Evolutionary conservation across 2,797 vertebrate species (phyloP), one percentile per base, ranked within the genome.

Genomic region (Tarsius wallacei): DNA sequence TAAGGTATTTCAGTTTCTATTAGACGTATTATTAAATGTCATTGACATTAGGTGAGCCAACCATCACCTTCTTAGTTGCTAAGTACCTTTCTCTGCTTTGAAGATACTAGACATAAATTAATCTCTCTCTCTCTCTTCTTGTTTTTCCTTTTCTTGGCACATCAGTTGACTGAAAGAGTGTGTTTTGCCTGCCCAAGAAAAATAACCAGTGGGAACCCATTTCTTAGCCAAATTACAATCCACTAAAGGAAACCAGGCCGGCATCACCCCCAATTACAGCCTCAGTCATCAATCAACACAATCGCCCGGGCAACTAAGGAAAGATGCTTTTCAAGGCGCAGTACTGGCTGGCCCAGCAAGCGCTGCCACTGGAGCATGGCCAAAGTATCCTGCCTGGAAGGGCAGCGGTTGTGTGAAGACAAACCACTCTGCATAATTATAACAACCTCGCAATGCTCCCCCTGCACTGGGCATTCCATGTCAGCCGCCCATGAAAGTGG

Each of bases 391-490:
- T 28, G 82, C 93, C 96, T 80, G 73, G 94, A 85, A 78, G 96
- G 96, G 89, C 87, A 86, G 84, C 91, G 76, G 57, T 95, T 36
- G 91, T 94, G 93, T 7, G 42, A 66, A 97, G 96, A 95, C 26
- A 91, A 83, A 85, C 47, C 15, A 11, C 81, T 68, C 95, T 94
- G 93, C 76, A 74, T 93, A 96, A 98, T 90, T 94, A 94, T 63
- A 93, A 76, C 0, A 0, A 28, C 73, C 59, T 86, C 66, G 89
- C 94, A 97, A 99, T 98, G 98, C 99, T 99, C 98, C 96, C 97
- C 98, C 97, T 96, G 95, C 90, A 98, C 98, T 98, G 98, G 98
- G 98, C 98, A 98, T 98, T 97, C 98, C 97, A 85, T 1, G 61
- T 94, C 96, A 91, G 93, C 93, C 22, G 81, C 91, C 90, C 53